Conservation (phyloP, 2,797 vertebrate species). For the Graptemys geographica region DNA sequence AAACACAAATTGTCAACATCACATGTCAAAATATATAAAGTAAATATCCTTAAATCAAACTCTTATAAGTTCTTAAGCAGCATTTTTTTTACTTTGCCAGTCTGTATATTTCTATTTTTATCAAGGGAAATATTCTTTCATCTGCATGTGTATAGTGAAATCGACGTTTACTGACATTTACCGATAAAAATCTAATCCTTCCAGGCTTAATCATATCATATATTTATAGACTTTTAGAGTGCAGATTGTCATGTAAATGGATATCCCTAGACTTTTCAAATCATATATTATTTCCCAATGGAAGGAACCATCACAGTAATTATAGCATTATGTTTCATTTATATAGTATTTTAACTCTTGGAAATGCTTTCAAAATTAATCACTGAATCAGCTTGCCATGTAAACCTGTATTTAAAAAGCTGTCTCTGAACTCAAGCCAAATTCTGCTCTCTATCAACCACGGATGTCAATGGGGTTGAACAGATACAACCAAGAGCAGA, state of each 20-base stretch:
- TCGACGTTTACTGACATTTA: background rate
- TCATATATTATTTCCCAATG: background rate
- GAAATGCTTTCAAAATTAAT: background rate
- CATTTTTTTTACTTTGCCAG: background rate
- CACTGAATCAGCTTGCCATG: background rate
- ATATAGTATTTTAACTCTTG: background rate
- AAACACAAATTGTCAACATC: background rate
- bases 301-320: background rate
- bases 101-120: background rate
- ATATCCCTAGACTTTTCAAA: background rate
- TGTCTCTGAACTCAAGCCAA: background rate
- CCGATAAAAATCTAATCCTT: background rate
- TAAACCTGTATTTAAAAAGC: background rate
- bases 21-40: background rate
- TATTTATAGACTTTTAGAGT: background rate
- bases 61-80: background rate
- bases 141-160: background rate
- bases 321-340: background rate
- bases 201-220: background rate
- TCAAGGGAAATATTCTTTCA: background rate
- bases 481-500: background rate
- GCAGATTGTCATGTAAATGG: background rate
- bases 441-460: background rate
- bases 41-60: background rate
- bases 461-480: background rate